These are phyloP conservation scores for Argyrosomus japonicus DNA, from an alignment of 2,113 vertebrate species.

Conservation along the genomic window DNA sequence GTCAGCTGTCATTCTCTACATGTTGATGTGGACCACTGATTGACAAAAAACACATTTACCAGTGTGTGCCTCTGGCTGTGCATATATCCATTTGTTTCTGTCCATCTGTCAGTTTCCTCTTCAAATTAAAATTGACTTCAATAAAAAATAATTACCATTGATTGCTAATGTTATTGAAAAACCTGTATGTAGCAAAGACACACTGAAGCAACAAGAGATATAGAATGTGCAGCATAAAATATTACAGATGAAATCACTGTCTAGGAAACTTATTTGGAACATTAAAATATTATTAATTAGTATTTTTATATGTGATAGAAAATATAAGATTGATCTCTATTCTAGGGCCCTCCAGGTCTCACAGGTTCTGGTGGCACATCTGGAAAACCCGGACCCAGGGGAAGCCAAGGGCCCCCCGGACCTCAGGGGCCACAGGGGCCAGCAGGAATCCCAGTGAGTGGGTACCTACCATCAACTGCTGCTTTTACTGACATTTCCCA, in stretches of 20 bases:
- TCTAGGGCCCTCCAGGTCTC: conserved; percentile 85
- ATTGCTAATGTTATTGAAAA: not conserved
- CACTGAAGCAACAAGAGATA: not conserved
- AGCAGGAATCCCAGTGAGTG: conserved; percentile 87
- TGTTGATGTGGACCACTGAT: not conserved
- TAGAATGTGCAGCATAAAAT: not conserved
- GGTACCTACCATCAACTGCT: conserved; percentile 54
- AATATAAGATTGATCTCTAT: not conserved
- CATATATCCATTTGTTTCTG: not conserved
- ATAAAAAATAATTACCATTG: not conserved
- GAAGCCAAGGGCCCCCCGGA: conserved; percentile 82
- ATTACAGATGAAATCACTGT: not conserved
- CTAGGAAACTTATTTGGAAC: not conserved
- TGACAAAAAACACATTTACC: not conserved
- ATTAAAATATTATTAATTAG: too few species aligned
- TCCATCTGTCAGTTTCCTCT: not conserved
- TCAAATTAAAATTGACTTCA: not conserved
- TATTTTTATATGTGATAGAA: not conserved
- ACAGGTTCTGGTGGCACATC: conserved; percentile 78
- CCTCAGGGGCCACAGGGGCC: conserved; percentile 79
- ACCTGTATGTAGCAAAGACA: not conserved
- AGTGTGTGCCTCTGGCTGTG: not conserved
- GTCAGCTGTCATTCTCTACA: not conserved
- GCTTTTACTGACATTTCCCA: not conserved
- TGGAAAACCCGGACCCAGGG: conserved; percentile 85